Evolutionary conservation across 2,113 vertebrate genomes (phyloP).

Genomic region (Ia io): DNA sequence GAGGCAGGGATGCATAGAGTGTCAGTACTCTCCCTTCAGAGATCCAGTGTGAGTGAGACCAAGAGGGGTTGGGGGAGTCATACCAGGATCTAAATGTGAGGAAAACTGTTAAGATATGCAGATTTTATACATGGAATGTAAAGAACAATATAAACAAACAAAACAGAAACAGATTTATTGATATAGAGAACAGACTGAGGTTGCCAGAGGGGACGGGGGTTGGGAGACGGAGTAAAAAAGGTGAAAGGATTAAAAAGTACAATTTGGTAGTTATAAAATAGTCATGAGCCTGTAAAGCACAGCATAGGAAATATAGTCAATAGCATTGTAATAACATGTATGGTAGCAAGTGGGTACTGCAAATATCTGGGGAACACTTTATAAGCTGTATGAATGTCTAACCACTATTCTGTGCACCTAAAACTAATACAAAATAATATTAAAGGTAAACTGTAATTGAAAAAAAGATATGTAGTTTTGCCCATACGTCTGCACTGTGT

Average conservation of each 20-base stretch:
- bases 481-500: not conserved
- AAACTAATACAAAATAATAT: not conserved
- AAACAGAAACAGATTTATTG: not conserved
- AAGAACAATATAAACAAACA: not conserved
- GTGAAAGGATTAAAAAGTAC: not conserved
- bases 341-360: not conserved
- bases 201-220: not conserved
- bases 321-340: not conserved
- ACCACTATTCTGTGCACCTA: not conserved
- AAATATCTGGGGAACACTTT: not conserved
- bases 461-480: not conserved
- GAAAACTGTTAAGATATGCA: not conserved
- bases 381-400: not conserved
- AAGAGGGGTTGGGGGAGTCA: not conserved
- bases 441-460: not conserved
- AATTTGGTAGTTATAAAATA: not conserved
- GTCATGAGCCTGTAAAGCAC: not conserved
- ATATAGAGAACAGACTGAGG: not conserved
- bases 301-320: not conserved
- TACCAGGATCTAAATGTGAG: not conserved
- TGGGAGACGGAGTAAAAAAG: not conserved
- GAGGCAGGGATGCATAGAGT: not conserved
- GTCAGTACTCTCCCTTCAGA: not conserved
- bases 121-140: not conserved
- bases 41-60: not conserved